Evolutionary conservation across 2,797 vertebrate genomes (phyloP).

Genomic region (Tolypeutes matacus): DNA sequence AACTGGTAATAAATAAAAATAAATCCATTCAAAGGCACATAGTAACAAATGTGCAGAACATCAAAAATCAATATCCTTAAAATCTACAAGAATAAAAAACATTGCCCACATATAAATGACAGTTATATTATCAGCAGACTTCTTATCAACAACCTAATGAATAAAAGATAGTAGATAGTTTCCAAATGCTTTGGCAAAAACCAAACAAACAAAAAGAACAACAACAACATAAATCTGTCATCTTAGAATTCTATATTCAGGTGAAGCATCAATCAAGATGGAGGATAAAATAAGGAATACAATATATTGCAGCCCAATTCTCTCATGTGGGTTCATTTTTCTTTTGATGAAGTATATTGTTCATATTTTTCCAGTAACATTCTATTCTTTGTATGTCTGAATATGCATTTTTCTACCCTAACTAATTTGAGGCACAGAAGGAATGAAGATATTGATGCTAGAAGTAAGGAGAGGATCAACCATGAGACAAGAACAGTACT

Average conservation of each 20-base stretch:
- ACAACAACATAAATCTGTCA: background rate
- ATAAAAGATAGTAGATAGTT: background rate
- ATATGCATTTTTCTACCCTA: background rate
- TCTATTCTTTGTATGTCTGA: background rate
- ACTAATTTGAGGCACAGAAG: background rate
- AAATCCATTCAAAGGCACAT: background rate
- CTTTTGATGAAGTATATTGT: too few species aligned
- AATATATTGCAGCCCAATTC: background rate
- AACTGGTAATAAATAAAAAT: constrained; percentile 19
- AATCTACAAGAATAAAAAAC: background rate
- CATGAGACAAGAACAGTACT: background rate
- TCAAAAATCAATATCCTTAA: background rate
- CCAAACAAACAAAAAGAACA: background rate
- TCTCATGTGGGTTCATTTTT: background rate
- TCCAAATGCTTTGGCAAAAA: background rate
- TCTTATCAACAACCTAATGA: background rate
- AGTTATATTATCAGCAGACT: background rate
- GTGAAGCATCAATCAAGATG: background rate
- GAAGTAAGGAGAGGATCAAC: background rate
- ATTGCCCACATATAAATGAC: background rate
- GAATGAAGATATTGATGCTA: background rate
- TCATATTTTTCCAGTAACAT: background rate
- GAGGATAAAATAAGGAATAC: background rate
- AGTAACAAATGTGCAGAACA: background rate
- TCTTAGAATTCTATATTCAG: background rate